phyloP scores from a whole-genome alignment of 2,113 vertebrate genomes.

The Proteles cristata region DNA sequence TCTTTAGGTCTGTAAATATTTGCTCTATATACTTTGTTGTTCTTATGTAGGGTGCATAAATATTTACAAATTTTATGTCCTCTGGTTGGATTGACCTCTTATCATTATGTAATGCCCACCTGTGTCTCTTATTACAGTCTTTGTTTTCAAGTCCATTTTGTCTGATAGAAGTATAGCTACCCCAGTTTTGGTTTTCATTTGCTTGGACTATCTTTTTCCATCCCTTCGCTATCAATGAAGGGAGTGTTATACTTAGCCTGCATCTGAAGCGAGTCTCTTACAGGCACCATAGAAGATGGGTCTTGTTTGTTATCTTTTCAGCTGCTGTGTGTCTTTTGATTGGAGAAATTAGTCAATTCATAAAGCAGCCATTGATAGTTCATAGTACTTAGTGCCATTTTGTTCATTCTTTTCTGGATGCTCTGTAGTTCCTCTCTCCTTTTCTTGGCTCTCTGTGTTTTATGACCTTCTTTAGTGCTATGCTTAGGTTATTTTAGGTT shows the following conservation, averaged over 20 bases:
- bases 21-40: neutral
- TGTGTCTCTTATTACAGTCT: neutral
- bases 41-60: neutral
- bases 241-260: neutral
- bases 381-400: neutral
- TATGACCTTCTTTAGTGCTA: neutral
- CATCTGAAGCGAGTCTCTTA: neutral
- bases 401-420: neutral
- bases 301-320: neutral
- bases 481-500: neutral
- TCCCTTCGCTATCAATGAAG: neutral
- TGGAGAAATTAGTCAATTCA: neutral
- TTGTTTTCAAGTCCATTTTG: neutral
- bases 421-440: neutral
- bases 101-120: neutral
- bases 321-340: neutral
- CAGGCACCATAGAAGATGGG: neutral
- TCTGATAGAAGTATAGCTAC: neutral
- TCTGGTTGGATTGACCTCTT: neutral
- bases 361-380: neutral
- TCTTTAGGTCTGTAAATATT: neutral
- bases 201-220: neutral
- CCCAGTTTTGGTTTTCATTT: neutral
- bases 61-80: neutral
- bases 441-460: neutral